These are phyloP conservation scores for Gopherus evgoodei DNA, from an alignment of 2,113 vertebrate genomes.

Conservation along the genomic window DNA sequence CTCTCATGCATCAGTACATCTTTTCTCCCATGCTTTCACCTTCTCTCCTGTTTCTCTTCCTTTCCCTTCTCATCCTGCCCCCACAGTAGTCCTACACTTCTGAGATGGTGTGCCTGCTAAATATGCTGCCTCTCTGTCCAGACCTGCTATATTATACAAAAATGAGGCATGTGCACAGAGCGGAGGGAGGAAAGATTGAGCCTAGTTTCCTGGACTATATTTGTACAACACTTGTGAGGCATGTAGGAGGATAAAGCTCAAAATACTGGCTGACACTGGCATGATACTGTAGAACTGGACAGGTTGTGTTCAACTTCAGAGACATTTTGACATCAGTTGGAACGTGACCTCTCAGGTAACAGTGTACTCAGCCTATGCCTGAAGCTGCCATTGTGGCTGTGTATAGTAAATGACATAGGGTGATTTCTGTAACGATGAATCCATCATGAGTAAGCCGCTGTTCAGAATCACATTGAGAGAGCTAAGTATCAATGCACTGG, in stretches of 20 bases:
- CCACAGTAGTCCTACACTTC: not conserved
- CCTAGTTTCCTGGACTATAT: not conserved
- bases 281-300: not conserved
- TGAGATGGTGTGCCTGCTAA: not conserved
- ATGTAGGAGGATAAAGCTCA: not conserved
- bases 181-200: not conserved
- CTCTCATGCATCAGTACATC: not conserved
- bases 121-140: not conserved
- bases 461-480: not conserved
- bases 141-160: not conserved
- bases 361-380: not conserved
- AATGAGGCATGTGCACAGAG: not conserved
- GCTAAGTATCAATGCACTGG: not conserved
- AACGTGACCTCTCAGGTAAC: not conserved
- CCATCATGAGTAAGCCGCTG: not conserved
- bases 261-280: not conserved
- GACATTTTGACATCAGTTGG: not conserved
- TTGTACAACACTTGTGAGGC: not conserved
- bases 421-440: not conserved
- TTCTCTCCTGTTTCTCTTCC: not conserved
- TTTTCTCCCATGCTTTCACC: not conserved
- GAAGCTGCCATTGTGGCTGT: not conserved
- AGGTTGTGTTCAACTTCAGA: not conserved
- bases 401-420: not conserved
- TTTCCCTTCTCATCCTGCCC: not conserved